Base-by-base conservation (phyloP, 92 coral and sea anemone species). In the Zoanthus solanderi region DNA sequence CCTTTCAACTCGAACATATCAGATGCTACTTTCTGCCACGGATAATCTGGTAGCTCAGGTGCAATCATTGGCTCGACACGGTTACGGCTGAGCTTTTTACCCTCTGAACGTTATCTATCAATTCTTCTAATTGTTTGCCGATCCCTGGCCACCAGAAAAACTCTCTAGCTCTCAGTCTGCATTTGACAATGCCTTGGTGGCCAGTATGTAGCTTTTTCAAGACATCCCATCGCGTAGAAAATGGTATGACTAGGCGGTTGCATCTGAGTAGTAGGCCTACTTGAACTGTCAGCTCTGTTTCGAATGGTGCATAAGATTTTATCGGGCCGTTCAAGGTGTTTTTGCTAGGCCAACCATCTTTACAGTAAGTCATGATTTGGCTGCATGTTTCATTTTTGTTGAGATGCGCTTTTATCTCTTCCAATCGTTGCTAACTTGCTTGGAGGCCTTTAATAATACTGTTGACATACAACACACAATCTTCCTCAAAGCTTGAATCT, bases 141-240 rank as follows among this genome's bases (percentile, higher is more conserved):
- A n/a, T n/a, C n/a, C n/a, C n/a, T n/a, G n/a, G n/a, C n/a, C n/a
- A n/a, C n/a, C n/a, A n/a, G n/a, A n/a, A n/a, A n/a, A n/a, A n/a
- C n/a, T n/a, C 80, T 57, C 79, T 63, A 23, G 87, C 92, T 87
- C 91, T 86, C 42, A 75, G 86, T n/a, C 95, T 46, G 83, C 90
- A 80, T 84, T 78, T 90, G 66, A 72, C 74, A 11, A 93, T 90
- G 9, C 95, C 93, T 79, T 84, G 90, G 78, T 89, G 95, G 0
- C 90, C 84, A 5, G 86, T 84, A 67, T 92, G 95, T 12, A 83
- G 32, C 29, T 87, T 90, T 75, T 93, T 88, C 76, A 93, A 29
- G 16, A 81, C 82, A 31, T 88, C 87, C 78, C 77, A 78, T 12
- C 87, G 53, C 79, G 88, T 78, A n/a, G 76, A 71, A 16, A 87